phyloP scores from a whole-genome alignment of 2,888 invertebrate species.

The Drosophila hawaiiensis region DNA sequence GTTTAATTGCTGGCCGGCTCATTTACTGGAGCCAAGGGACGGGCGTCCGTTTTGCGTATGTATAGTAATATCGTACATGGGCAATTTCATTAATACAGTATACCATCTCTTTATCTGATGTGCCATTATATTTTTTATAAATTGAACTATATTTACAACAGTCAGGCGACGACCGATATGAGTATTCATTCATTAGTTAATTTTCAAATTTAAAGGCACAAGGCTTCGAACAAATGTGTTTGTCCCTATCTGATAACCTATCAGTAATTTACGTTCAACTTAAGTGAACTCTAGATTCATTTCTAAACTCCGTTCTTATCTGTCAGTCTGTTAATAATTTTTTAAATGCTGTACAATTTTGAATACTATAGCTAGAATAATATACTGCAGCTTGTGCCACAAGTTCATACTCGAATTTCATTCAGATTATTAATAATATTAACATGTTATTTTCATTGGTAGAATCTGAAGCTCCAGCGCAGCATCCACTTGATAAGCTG shows the following conservation, averaged over 20 bases:
- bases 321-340: neutral
- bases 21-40: constrained; percentile 32
- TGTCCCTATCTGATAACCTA: neutral
- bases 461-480: neutral
- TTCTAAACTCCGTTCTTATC: neutral
- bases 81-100: constrained; percentile 55
- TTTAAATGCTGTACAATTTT: neutral
- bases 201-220: neutral
- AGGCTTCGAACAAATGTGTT: neutral
- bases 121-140: constrained; percentile 17
- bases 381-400: neutral
- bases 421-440: constrained; percentile 9
- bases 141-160: constrained; percentile 8
- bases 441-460: constrained; percentile 9
- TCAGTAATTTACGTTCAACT: neutral
- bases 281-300: neutral
- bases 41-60: constrained; percentile 28
- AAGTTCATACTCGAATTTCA: constrained; percentile 4
- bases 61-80: constrained; percentile 38
- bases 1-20: constrained; percentile 71
- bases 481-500: constrained; percentile 36
- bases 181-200: neutral
- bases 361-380: neutral
- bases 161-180: neutral
- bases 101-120: constrained; percentile 25